These are phyloP conservation scores for Chaenodraco wilsoni DNA, from an alignment of 2,797 vertebrate species.

Conservation along the genomic window DNA sequence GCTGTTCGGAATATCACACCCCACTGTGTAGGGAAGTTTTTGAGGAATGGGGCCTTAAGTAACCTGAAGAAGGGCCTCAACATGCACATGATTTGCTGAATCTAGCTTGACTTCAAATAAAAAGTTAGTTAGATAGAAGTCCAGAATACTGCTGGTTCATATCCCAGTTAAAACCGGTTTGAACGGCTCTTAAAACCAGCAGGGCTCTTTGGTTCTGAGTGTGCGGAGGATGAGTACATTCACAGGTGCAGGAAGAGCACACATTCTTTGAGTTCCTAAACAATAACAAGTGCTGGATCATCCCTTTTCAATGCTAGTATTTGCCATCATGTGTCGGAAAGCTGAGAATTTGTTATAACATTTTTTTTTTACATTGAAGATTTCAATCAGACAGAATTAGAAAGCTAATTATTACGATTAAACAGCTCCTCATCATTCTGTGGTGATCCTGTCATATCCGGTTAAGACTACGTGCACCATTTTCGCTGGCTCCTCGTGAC, in stretches of 20 bases:
- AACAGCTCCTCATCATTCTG: constrained; percentile 26
- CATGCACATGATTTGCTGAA: too few relatives aligned
- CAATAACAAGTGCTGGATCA: background rate
- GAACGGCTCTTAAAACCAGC: constrained; percentile 30
- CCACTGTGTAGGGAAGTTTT: constrained; percentile 27
- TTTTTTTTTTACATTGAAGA: background rate
- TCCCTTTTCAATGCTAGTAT: background rate
- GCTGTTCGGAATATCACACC: constrained; percentile 67
- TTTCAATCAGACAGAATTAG: constrained; percentile 16
- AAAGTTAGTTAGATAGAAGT: background rate
- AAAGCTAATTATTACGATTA: constrained; percentile 39
- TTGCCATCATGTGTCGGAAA: background rate
- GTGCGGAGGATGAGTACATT: constrained; percentile 8
- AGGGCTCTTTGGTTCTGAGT: constrained; percentile 1
- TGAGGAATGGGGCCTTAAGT: background rate
- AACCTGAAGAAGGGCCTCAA: too few relatives aligned
- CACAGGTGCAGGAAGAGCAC: constrained; percentile 13
- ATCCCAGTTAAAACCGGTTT: background rate
- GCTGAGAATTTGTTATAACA: constrained; percentile 5
- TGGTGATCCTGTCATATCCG: constrained; percentile 44
- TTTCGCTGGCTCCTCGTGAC: constrained; percentile 16
- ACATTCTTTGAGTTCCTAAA: constrained; percentile 24
- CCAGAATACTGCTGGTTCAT: background rate
- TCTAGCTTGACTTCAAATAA: too few relatives aligned
- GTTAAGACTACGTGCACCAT: constrained; percentile 33